A percentile compares a stretch with the other conserved stretches of the same genome.
These are phyloP conservation scores for Chrysogorgia sp. DNA, from an alignment of 92 coral and sea anemone genomes.

Conservation along the genomic window DNA sequence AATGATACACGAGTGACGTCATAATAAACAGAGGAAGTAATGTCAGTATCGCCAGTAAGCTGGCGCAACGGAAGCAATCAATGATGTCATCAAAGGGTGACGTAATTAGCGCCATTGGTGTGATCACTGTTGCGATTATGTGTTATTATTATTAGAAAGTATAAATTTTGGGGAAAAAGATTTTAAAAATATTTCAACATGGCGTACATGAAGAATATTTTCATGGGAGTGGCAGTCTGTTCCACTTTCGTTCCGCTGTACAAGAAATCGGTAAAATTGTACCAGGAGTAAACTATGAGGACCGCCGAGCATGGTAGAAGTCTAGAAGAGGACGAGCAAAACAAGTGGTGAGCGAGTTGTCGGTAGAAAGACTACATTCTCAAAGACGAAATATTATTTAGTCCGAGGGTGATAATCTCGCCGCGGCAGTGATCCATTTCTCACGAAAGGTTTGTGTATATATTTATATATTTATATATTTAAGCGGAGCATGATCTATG, in stretches of 20 bases:
- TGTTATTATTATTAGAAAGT: not conserved
- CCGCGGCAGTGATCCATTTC: no score
- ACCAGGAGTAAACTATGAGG: no score
- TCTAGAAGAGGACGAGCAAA: no score
- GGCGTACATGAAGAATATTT: conserved; percentile 26
- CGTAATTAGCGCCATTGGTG: conserved; percentile 7
- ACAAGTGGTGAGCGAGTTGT: no score
- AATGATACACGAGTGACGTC: not conserved
- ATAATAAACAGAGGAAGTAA: no score
- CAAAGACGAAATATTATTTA: no score
- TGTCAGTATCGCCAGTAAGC: not conserved
- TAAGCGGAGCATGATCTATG: no score
- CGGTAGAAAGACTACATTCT: no score
- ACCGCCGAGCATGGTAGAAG: no score
- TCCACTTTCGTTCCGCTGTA: conserved; percentile 25
- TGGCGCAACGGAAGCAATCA: conserved; percentile 5
- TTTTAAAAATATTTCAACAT: not conserved
- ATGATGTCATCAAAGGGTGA: conserved; percentile 24
- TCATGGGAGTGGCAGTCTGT: conserved; percentile 31
- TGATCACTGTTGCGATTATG: not conserved
- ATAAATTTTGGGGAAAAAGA: not conserved
- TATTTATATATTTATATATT: no score
- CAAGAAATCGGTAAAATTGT: conserved; percentile 9
- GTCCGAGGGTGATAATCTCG: no score
- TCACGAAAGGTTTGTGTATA: no score